Evolutionary conservation across 2,113 vertebrate species (phyloP), one percentile per base, ranked within the genome.

Genomic region (Gasterosteus nipponicus): DNA sequence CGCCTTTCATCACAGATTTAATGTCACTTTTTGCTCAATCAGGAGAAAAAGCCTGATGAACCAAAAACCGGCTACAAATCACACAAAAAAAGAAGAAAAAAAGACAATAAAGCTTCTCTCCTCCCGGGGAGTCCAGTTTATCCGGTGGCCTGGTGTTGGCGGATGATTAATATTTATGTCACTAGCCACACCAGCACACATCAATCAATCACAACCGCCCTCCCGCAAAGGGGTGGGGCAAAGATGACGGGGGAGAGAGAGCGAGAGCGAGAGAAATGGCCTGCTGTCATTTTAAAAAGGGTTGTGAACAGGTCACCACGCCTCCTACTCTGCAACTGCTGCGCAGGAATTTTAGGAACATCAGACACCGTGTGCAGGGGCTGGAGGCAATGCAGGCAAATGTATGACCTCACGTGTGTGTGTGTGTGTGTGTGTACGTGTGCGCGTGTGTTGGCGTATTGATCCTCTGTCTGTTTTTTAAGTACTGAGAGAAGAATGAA

Each of bases 141-240:
- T 77, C 74, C 71, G 68, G 86, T 67, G 86, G 84, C 84, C 82
- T 80, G 83, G 89, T 80, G 81, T 78, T 78, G 83, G 84, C 74
- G 70, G 15, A 86, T 92, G 86, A 94, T 93, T 92, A 86, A 94
- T 93, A 92, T 93, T 92, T 91, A 91, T 92, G 93, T 88, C 92
- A 89, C 87, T 78, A 80, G 83, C 82, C 82, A 87, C 84, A 85
- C 84, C 85, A 63, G 82, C 74, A 78, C 65, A 86, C 88, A 92
- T 92, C 90, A 89, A 92, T 93, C 93, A 91, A 92, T 93, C 92
- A 92, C 84, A 77, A 69, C 72, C 79, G 70, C 84, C 87, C 87
- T 87, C 81, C 84, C 81, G 88, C 87, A 88, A 86, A 89, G 81
- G 83, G 90, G 90, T 87, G 87, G 85, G 75, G 81, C 80, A 38